Evolutionary conservation across 2,888 invertebrate species (phyloP).

Genomic region (Cybosia mesomella): DNA sequence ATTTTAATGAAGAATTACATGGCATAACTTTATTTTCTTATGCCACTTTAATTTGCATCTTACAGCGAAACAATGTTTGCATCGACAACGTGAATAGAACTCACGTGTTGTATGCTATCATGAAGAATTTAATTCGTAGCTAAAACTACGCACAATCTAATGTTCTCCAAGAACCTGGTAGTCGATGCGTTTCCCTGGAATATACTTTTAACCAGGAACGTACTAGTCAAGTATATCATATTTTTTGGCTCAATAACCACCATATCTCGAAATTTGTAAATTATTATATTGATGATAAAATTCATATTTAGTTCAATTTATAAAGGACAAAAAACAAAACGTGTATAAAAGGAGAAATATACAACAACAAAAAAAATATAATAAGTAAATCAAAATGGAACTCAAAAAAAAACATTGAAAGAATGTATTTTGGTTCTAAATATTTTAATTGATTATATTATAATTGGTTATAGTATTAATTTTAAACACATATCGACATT

Average conservation of each 20-base stretch:
- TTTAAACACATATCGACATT: constrained; percentile 37
- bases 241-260: background rate
- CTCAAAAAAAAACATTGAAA: constrained; percentile 11
- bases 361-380: background rate
- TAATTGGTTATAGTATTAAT: background rate
- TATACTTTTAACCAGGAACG: background rate
- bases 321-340: background rate
- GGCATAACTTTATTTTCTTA: no score
- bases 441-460: constrained; percentile 19
- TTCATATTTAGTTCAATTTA: background rate
- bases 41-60: background rate
- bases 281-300: background rate
- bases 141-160: background rate
- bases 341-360: background rate
- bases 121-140: background rate
- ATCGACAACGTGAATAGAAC: background rate
- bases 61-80: background rate
- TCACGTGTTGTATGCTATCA: background rate
- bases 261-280: background rate
- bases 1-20: background rate
- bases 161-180: background rate
- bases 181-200: background rate
- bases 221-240: background rate
- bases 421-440: constrained; percentile 6
- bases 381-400: constrained; percentile 8